Conservation (phyloP, 2,113 vertebrate genomes). For the Stigmatopora argus region DNA sequence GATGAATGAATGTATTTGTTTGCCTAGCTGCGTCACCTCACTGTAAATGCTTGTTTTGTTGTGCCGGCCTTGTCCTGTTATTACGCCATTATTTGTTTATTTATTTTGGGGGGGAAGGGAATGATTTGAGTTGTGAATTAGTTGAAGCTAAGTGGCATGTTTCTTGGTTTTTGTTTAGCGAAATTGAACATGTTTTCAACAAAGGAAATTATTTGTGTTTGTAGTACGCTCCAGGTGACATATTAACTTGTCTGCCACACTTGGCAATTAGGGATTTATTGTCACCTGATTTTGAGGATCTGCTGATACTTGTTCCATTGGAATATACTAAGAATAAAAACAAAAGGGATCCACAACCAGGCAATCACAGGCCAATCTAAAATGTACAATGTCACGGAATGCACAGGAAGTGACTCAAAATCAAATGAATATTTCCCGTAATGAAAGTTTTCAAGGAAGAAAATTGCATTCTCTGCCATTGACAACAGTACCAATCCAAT, state of each 20-base stretch:
- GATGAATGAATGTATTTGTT: not conserved
- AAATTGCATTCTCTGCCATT: too few species aligned
- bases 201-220: not conserved
- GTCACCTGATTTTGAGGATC: too few species aligned
- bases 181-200: constrained; percentile 8
- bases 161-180: not conserved
- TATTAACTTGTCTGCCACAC: not conserved
- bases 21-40: constrained; percentile 2
- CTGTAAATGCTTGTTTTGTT: constrained; percentile 2
- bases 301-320: too few species aligned
- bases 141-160: not conserved
- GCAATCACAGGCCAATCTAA: too few species aligned
- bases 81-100: constrained; percentile 20
- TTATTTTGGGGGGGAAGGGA: not conserved
- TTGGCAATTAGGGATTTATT: too few species aligned
- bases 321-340: too few species aligned
- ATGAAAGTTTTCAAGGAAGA: too few species aligned
- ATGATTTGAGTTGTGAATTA: not conserved
- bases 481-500: too few species aligned
- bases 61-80: not conserved
- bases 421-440: too few species aligned
- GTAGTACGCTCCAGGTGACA: not conserved
- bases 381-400: too few species aligned
- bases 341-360: too few species aligned
- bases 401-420: too few species aligned